phyloP scores from a whole-genome alignment of 2,888 invertebrate genomes.

The Dolomedes plantarius region DNA sequence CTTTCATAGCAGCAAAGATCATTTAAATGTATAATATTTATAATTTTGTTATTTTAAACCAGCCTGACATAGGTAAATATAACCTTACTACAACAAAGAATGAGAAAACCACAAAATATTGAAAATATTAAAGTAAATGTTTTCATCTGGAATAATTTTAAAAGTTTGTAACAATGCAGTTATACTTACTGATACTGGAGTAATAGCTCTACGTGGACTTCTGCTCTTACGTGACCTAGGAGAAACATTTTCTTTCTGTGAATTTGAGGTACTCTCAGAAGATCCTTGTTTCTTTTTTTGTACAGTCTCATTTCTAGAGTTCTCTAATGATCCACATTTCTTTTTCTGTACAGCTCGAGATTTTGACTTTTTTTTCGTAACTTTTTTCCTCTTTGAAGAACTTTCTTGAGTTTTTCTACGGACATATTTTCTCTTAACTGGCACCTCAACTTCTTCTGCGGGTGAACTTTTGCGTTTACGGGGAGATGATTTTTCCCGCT shows the following conservation, averaged over 20 bases:
- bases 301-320: background rate
- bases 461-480: slow-evolving; percentile 37
- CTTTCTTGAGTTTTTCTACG: slow-evolving; percentile 6
- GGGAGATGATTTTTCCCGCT: background rate
- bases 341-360: background rate
- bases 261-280: slow-evolving; percentile 3
- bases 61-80: no score
- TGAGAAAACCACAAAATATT: no score
- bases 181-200: background rate
- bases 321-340: background rate
- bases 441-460: slow-evolving; percentile 9
- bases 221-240: slow-evolving; percentile 42
- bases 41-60: no score
- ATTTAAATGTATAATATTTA: no score
- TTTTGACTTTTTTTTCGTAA: background rate
- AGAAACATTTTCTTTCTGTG: slow-evolving; percentile 59
- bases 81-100: no score
- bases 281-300: slow-evolving; percentile 14
- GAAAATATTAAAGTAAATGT: no score
- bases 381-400: background rate
- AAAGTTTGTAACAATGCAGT: no score
- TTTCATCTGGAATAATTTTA: no score
- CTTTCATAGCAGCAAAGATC: no score
- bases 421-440: slow-evolving; percentile 3
- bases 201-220: slow-evolving; percentile 11